These are phyloP conservation scores for Coracias cyanogaster DNA, from an alignment of 2,797 vertebrate genomes.

Conservation along the genomic window DNA sequence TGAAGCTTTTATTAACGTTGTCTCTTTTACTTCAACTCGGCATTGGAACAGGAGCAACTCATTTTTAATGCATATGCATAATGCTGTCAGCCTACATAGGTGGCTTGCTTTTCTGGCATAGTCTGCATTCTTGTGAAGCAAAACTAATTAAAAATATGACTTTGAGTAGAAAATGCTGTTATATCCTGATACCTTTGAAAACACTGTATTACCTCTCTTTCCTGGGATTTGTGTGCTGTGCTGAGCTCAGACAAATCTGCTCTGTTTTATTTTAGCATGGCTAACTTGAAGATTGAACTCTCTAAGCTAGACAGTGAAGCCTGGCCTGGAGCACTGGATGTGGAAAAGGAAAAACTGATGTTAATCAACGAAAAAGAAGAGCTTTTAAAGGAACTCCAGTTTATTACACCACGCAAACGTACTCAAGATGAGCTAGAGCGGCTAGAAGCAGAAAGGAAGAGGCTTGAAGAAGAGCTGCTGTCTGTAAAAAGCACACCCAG, in stretches of 20 bases:
- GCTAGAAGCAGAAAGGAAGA: constrained; percentile 81
- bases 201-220: not conserved
- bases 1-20: not conserved
- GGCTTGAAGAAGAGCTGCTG: constrained; percentile 84
- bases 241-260: not conserved
- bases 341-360: constrained; percentile 86
- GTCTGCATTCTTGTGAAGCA: not conserved
- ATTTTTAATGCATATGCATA: not conserved
- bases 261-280: constrained; percentile 79
- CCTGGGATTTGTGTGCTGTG: not conserved
- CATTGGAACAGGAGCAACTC: not conserved
- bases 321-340: constrained; percentile 84
- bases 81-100: not conserved
- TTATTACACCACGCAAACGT: constrained; percentile 81
- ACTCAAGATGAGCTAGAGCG: constrained; percentile 78
- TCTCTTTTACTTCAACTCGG: not conserved
- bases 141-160: not conserved
- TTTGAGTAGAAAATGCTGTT: not conserved
- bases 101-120: not conserved
- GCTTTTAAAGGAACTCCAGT: constrained; percentile 86
- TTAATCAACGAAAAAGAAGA: constrained; percentile 87
- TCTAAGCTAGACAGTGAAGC: constrained; percentile 84
- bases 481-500: constrained; percentile 78
- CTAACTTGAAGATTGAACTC: constrained; percentile 87
- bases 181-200: not conserved